Conservation (phyloP, 2,113 vertebrate species). For the Pluvianellus socialis region DNA sequence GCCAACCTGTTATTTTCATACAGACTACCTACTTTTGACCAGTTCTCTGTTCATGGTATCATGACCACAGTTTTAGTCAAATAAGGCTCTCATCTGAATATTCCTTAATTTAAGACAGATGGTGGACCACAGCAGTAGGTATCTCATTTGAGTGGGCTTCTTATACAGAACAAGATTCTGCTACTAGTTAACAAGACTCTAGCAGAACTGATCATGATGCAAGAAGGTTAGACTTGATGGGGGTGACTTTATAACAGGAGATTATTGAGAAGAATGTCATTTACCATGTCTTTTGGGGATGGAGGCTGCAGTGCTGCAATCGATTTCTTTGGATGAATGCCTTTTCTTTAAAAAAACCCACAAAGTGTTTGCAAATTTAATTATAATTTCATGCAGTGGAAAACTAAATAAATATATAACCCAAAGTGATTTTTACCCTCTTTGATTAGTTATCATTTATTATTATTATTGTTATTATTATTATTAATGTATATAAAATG, state of each 20-base stretch:
- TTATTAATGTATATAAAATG: neutral
- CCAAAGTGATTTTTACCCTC: neutral
- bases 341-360: neutral
- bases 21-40: neutral
- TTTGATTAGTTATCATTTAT: neutral
- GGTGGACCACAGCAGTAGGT: neutral
- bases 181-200: neutral
- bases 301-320: neutral
- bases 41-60: neutral
- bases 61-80: neutral
- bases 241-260: neutral
- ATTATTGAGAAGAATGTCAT: neutral
- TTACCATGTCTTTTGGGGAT: neutral
- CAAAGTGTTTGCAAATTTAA: neutral
- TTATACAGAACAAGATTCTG: neutral
- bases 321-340: neutral
- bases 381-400: neutral
- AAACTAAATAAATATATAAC: neutral
- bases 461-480: neutral
- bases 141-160: neutral
- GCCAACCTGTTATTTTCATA: neutral
- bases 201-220: neutral
- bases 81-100: neutral
- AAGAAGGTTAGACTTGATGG: neutral
- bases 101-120: neutral